These are phyloP conservation scores for Hydrochoerus hydrochaeris DNA, from an alignment of 2,113 vertebrate genomes.

Conservation along the genomic window DNA sequence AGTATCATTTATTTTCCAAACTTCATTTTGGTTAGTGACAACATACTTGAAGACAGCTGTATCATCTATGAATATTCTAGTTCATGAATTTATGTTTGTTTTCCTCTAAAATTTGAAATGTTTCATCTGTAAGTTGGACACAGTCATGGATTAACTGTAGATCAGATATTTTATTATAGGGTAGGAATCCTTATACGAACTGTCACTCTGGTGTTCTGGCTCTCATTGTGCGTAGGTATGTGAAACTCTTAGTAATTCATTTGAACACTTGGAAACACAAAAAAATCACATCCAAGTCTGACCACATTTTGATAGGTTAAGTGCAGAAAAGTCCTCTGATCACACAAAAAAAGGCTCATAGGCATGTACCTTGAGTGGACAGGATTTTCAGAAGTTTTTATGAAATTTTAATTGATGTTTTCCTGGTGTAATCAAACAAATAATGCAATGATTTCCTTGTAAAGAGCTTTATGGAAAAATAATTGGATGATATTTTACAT, in stretches of 20 bases:
- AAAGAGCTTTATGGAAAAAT: constrained; percentile 23
- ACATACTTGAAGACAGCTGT: not conserved
- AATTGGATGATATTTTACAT: not conserved
- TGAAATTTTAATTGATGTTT: constrained; percentile 54
- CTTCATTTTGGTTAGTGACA: not conserved
- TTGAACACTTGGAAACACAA: not conserved
- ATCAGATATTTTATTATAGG: not conserved
- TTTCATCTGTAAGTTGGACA: not conserved
- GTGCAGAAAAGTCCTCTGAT: not conserved
- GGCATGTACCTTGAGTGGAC: not conserved
- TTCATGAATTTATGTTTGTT: not conserved
- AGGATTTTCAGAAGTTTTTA: not conserved
- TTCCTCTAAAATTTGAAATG: not conserved
- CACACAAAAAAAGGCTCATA: not conserved
- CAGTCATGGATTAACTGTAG: not conserved
- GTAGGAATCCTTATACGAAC: not conserved
- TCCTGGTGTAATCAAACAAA: constrained; percentile 8
- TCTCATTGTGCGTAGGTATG: not conserved
- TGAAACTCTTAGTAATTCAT: not conserved
- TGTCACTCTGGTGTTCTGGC: not conserved
- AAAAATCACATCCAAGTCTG: not conserved
- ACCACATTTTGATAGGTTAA: not conserved
- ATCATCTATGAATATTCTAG: not conserved
- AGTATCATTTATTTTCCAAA: not conserved
- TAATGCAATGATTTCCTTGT: not conserved